Percentiles rank a stretch among this genome's conserved stretches.
These are phyloP conservation scores for Chloroclysta siterata DNA, from an alignment of 2,888 invertebrate species.

Conservation along the genomic window DNA sequence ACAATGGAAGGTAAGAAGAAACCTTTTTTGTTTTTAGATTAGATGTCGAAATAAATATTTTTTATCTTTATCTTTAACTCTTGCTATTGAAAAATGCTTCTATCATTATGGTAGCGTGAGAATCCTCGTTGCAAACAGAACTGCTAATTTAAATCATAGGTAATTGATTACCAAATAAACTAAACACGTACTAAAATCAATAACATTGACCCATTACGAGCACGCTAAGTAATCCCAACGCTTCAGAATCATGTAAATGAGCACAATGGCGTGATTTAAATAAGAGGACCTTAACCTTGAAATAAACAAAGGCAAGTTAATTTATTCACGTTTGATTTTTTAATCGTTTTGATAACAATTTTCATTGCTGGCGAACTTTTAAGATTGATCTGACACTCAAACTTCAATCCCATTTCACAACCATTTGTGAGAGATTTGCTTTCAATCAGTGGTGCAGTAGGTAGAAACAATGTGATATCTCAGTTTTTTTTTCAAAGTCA, in stretches of 20 bases:
- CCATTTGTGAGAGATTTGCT: too few relatives aligned
- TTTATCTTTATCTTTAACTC: too few relatives aligned
- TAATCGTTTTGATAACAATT: neutral
- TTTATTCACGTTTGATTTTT: neutral
- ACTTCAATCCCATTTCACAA: too few relatives aligned
- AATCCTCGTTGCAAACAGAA: neutral
- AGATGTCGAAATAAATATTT: too few relatives aligned
- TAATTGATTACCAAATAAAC: constrained; percentile 8
- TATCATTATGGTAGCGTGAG: constrained; percentile 1
- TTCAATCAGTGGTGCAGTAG: too few relatives aligned
- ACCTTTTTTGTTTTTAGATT: too few relatives aligned
- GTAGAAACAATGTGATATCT: too few relatives aligned
- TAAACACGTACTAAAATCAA: constrained; percentile 7
- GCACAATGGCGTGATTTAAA: constrained; percentile 10
- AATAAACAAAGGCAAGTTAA: constrained; percentile 2
- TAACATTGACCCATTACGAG: constrained; percentile 10
- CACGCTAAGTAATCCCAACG: constrained; percentile 13
- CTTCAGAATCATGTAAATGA: constrained; percentile 5
- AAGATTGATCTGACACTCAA: too few relatives aligned
- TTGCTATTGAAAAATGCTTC: neutral
- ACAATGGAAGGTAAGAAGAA: too few relatives aligned
- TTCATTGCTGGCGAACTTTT: too few relatives aligned
- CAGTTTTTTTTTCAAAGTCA: too few relatives aligned
- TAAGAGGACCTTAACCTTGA: constrained; percentile 8
- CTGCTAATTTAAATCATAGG: constrained; percentile 1